Evolutionary conservation across 1,140 invertebrate species (phyloP).

Genomic region (Pemphigus obesinymphae): DNA sequence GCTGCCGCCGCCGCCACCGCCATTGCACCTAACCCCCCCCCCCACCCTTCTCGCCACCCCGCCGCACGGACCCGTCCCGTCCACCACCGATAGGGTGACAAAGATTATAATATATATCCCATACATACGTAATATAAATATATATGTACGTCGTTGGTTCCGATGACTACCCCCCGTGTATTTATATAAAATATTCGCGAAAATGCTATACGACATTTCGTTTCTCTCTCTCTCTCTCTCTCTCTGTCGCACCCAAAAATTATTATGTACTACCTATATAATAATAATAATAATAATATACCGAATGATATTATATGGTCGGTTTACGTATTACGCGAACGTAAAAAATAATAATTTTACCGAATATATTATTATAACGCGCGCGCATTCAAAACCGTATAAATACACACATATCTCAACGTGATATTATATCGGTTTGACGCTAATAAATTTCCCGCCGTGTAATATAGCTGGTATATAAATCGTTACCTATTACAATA

Average conservation of each 20-base stretch:
- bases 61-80: background rate
- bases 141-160: too few species aligned
- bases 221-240: background rate
- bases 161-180: background rate
- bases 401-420: too few species aligned
- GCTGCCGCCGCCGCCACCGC: background rate
- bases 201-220: background rate
- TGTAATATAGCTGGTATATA: background rate
- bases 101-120: conserved; percentile 40
- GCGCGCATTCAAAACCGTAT: too few species aligned
- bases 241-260: background rate
- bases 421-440: too few species aligned
- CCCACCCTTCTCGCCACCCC: background rate
- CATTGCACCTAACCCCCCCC: conserved; percentile 24
- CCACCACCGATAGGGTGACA: conserved; percentile 26
- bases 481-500: background rate
- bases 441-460: background rate
- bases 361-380: background rate
- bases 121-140: background rate
- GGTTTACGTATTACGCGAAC: background rate
- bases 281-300: background rate
- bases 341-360: background rate
- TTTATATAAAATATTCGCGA: conserved; percentile 4
- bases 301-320: background rate
- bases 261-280: background rate